phyloP scores from a whole-genome alignment of 1,140 invertebrate genomes.

The Potamilus streckersoni region DNA sequence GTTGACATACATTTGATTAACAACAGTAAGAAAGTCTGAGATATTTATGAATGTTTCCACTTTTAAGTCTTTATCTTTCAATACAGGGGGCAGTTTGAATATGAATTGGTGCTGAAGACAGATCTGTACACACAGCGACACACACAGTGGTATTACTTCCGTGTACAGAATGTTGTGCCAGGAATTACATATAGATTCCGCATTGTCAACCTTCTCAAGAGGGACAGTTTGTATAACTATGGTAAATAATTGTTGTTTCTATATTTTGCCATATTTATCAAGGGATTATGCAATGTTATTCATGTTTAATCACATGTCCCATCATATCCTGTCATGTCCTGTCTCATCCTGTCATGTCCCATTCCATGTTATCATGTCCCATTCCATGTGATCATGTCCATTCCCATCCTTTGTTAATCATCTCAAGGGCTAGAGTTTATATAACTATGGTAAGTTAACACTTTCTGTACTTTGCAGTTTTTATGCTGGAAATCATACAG shows the following conservation, averaged over 20 bases:
- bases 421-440: neutral
- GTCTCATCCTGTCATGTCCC: neutral
- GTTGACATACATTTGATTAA: too few relatives aligned
- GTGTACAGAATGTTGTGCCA: slow-evolving; percentile 60
- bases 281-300: too few relatives aligned
- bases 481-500: too few relatives aligned
- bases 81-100: slow-evolving; percentile 67
- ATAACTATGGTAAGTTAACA: too few relatives aligned
- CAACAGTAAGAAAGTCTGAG: too few relatives aligned
- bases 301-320: neutral
- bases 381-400: neutral
- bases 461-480: too few relatives aligned
- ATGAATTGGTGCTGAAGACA: slow-evolving; percentile 66
- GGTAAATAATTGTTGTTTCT: slow-evolving; percentile 43
- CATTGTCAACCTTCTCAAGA: slow-evolving; percentile 66
- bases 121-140: slow-evolving; percentile 67
- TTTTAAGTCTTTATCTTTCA: neutral
- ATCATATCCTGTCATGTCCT: neutral
- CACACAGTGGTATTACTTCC: slow-evolving; percentile 69
- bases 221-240: slow-evolving; percentile 65
- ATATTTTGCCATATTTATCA: neutral
- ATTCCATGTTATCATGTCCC: neutral
- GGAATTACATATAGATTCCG: slow-evolving; percentile 63
- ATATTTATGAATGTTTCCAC: too few relatives aligned
- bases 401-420: neutral